Evolutionary conservation across 2,797 vertebrate species (phyloP).

Genomic region (Clamator glandarius): DNA sequence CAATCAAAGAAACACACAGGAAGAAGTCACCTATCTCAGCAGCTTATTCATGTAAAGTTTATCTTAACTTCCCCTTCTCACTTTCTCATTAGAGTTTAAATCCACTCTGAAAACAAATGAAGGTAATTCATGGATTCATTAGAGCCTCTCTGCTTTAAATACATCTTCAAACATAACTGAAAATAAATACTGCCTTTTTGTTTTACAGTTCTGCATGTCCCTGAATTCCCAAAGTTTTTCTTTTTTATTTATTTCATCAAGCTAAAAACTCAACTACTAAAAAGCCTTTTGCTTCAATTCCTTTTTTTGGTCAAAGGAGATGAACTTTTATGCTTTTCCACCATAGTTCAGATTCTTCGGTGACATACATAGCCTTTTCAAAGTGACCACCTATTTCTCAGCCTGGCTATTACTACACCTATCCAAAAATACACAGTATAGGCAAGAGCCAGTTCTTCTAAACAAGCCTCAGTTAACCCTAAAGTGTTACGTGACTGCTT

Average conservation of each 20-base stretch:
- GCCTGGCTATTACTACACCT: background rate
- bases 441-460: background rate
- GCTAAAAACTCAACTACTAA: background rate
- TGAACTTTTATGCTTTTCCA: background rate
- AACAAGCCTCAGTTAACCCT: background rate
- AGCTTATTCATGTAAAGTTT: background rate
- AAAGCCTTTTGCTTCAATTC: background rate
- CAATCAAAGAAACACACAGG: background rate
- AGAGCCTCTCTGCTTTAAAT: background rate
- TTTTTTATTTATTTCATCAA: background rate
- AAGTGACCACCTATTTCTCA: background rate
- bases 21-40: background rate
- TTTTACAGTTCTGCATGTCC: background rate
- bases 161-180: background rate
- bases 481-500: background rate
- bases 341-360: background rate
- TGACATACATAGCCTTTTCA: background rate
- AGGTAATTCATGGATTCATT: background rate
- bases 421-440: background rate
- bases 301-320: background rate
- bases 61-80: background rate
- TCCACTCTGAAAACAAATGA: background rate
- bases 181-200: background rate
- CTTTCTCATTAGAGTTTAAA: background rate
- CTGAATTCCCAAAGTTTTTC: background rate